Evolutionary conservation across 2,888 invertebrate species (phyloP), one percentile per base, ranked within the genome.

Genomic region (Metallyticus violacea): DNA sequence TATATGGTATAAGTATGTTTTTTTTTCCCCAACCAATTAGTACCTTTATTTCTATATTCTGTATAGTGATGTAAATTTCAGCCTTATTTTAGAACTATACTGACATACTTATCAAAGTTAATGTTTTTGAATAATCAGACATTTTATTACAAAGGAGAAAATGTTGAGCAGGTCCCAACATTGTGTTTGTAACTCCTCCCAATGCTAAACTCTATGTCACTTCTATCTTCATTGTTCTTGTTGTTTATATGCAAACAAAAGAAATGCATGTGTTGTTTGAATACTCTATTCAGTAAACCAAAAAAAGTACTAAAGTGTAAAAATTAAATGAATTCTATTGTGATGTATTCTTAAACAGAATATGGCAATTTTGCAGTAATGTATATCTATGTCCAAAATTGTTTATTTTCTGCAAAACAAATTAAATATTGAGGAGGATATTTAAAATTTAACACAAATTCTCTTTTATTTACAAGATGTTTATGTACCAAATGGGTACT

Each of bases 231-330:
- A 85, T 85, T 30, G 85, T 87, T 85, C 85, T 81, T 78, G 85
- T 87, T 87, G 87, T 87, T 87, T 82, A 81, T 81, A 80, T 77
- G 77, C 78, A 81, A 80, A 28, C 79, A 25, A 87, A 81, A 82
- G 28, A 77, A 86, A 85, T 84, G 80, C 78, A 86, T 82, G 82
- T 87, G 40, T 80, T 87, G n/a, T 62, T 62, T 62, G 40, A 62
- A 62, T 62, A 62, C 22, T 62, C 40, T 62, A 62, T 62, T 62
- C 40, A 62, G 40, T 62, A 62, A 62, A 62, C 1, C 40, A 62
- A 22, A 62, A n/a, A 62, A 62, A 62, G 2, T 62, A 62, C 40
- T 62, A 62, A 62, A 62, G 40, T 62, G 40, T 62, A 15, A 15
- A n/a, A 62, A 62, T 62, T 62, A 62, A 62, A 62, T 62, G 15